Base-by-base conservation (phyloP, 2,888 invertebrate species). In the Oegoconia quadripuncta region DNA sequence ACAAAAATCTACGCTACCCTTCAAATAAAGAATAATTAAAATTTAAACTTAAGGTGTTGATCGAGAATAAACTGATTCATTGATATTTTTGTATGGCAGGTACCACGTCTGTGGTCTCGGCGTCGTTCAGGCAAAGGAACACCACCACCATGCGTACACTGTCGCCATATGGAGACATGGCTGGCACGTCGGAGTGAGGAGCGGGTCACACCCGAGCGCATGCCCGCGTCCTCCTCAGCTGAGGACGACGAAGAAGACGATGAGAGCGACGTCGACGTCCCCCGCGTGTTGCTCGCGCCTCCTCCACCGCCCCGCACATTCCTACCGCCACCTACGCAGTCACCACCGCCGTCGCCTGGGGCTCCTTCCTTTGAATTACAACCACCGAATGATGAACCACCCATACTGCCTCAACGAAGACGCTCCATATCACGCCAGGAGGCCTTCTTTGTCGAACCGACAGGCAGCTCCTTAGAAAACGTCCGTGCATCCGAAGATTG, bases 341-440 rank as follows among this genome's bases (percentile, higher is more conserved):
- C 89, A 7, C 88, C 87, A 41, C 80, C 89, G 38, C 89, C 89
- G 7, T 89, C 89, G 36, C 83, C 80, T 4, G 88, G 88, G 26
- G 90, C 89, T 12, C 88, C 88, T 17, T 80, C 90, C 41, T 89
- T 91, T 49, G 90, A 91, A 64, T 77, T 89, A 22, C 89, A 90
- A 50, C 89, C 89, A 2, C 87, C 88, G 3, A 67, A 62, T 29
- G 88, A 88, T 33, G 84, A 84, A 50, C 81, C 83, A 3, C 76
- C 75, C 0, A 61, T 78, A 25, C 60, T 78, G 6, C 84, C 89
- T 1, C 81, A 88, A 42, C 86, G 95, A 35, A 88, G 94, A 48
- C 91, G 93, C 42, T 94, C 94, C 5, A 93, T 94, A 59, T 93
- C 93, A 39, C 90, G 95, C 12, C 95, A 95, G 70, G 94, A 95